phyloP scores from a whole-genome alignment of 2,888 invertebrate genomes.

The Hyposoter dolosus region DNA sequence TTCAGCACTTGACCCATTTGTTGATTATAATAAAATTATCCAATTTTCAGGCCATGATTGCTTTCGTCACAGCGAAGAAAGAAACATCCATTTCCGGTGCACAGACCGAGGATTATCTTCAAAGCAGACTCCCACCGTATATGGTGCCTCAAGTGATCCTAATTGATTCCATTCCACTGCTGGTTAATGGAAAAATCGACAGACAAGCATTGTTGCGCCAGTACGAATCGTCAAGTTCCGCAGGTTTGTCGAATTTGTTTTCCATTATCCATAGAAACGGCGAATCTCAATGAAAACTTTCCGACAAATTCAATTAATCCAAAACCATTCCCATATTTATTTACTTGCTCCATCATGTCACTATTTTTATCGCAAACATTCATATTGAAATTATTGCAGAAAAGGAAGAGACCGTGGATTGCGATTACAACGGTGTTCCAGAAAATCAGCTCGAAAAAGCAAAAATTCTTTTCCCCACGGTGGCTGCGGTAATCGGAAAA shows the following conservation, averaged over 20 bases:
- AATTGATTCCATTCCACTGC: constrained; percentile 90
- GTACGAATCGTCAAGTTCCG: constrained; percentile 87
- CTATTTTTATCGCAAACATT: neutral
- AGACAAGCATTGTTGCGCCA: constrained; percentile 91
- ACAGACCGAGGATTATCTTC: constrained; percentile 89
- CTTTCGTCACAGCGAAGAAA: constrained; percentile 87
- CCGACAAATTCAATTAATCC: neutral
- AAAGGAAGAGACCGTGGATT: constrained; percentile 87
- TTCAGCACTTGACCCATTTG: neutral
- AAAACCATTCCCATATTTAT: neutral
- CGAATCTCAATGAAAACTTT: neutral
- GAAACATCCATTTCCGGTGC: constrained; percentile 84
- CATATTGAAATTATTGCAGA: constrained; percentile 83
- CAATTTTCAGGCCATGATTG: constrained; percentile 89
- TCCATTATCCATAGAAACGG: neutral
- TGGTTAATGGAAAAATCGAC: constrained; percentile 95
- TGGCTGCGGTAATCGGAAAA: constrained; percentile 90
- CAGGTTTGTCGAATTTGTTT: constrained; percentile 65
- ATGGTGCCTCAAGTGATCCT: constrained; percentile 92
- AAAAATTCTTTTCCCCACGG: constrained; percentile 90
- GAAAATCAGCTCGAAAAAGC: constrained; percentile 88
- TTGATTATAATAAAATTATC: neutral
- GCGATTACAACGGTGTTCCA: constrained; percentile 89
- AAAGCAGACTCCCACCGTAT: constrained; percentile 89
- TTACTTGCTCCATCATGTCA: neutral